A percentile compares a stretch with the other conserved stretches of the same genome.
phyloP scores from a whole-genome alignment of 2,888 invertebrate genomes.

The Pyrocoelia pectoralis region DNA sequence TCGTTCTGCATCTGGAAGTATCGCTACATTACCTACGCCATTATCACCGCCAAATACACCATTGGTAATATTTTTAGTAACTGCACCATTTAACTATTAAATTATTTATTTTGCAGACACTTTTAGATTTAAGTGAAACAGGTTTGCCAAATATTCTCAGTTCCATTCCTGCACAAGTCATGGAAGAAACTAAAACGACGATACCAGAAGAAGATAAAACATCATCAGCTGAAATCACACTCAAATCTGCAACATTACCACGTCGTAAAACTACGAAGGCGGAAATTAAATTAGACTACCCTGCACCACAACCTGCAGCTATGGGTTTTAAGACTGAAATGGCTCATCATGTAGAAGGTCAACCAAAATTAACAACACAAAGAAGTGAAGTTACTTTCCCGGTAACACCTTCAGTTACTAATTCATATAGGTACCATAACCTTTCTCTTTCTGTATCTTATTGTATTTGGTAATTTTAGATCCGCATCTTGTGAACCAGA shows the following conservation, averaged over 20 bases:
- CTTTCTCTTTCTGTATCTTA: no score
- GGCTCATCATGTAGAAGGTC: slow-evolving; percentile 64
- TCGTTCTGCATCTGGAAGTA: slow-evolving; percentile 67
- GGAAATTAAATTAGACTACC: slow-evolving; percentile 68
- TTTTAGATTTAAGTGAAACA: slow-evolving; percentile 3
- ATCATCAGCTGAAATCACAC: slow-evolving; percentile 70
- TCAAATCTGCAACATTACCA: slow-evolving; percentile 73
- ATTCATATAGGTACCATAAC: slow-evolving; percentile 13
- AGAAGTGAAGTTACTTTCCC: slow-evolving; percentile 67
- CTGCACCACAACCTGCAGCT: slow-evolving; percentile 55
- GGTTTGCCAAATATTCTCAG: not conserved
- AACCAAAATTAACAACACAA: slow-evolving; percentile 60
- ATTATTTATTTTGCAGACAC: not conserved
- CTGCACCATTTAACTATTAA: no score
- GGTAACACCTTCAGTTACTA: slow-evolving; percentile 55
- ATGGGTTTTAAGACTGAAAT: slow-evolving; percentile 69
- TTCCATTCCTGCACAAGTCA: slow-evolving; percentile 32
- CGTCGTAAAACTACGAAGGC: slow-evolving; percentile 71
- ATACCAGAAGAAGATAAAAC: slow-evolving; percentile 61
- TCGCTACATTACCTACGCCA: slow-evolving; percentile 51
- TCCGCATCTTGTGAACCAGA: slow-evolving; percentile 67
- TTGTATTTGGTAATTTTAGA: no score
- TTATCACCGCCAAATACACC: slow-evolving; percentile 44
- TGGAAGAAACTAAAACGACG: slow-evolving; percentile 36
- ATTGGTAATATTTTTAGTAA: not conserved